A percentile compares a stretch with the other conserved stretches of the same genome.
Conservation (phyloP, 2,888 invertebrate species). For the Drosophila kambysellisi region DNA sequence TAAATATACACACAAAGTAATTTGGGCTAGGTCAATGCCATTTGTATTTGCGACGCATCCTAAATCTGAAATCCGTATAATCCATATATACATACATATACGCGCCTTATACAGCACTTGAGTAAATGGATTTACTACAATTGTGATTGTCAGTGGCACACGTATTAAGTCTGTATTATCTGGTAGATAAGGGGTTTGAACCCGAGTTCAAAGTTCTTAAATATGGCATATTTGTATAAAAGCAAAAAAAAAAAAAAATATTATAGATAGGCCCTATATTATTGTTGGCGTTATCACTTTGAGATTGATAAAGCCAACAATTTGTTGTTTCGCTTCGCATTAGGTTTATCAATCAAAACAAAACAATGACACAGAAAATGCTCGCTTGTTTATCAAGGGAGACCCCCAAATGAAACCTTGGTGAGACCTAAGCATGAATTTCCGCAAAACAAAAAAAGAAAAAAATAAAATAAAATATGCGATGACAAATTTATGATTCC, state of each 20-base stretch:
- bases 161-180: conserved; percentile 6
- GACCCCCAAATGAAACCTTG: conserved; percentile 34
- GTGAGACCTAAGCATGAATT: conserved; percentile 26
- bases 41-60: conserved; percentile 21
- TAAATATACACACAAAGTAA: conserved; percentile 25
- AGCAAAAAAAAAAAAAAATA: neutral
- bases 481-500: conserved; percentile 70
- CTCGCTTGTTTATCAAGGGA: conserved; percentile 33
- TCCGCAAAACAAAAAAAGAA: conserved; percentile 37
- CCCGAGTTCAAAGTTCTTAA: conserved; percentile 51
- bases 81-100: no score
- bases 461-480: neutral
- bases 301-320: neutral
- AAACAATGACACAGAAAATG: conserved; percentile 34
- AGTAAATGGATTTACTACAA: neutral
- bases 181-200: conserved; percentile 22
- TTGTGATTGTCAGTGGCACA: conserved; percentile 7
- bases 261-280: conserved; percentile 1
- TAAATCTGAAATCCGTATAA: conserved; percentile 13
- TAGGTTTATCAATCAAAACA: conserved; percentile 31
- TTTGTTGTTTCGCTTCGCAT: neutral
- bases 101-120: neutral
- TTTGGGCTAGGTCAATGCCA: conserved; percentile 49
- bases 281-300: conserved; percentile 14
- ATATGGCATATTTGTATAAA: neutral